These are phyloP conservation scores for Tauraco hartlaubi DNA, from an alignment of 2,797 vertebrate genomes.

Conservation along the genomic window DNA sequence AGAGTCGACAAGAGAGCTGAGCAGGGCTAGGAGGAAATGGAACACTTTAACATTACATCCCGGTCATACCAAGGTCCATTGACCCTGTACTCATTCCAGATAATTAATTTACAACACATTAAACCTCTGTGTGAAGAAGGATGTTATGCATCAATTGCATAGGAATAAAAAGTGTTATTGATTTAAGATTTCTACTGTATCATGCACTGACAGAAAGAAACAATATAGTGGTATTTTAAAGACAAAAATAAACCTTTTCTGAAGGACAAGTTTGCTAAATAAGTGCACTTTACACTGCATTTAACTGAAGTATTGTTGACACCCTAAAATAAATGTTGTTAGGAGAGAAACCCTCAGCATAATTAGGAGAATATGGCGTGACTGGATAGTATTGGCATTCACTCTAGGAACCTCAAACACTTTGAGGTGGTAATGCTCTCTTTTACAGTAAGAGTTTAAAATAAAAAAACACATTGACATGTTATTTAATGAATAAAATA, in stretches of 20 bases:
- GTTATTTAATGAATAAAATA: slow-evolving; percentile 84
- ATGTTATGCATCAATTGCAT: slow-evolving; percentile 78
- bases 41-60: slow-evolving; percentile 75
- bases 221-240: slow-evolving; percentile 16
- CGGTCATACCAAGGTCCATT: slow-evolving; percentile 87
- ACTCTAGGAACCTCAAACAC: slow-evolving; percentile 66
- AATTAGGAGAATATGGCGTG: slow-evolving; percentile 48
- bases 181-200: slow-evolving; percentile 80
- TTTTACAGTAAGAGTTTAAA: slow-evolving; percentile 83
- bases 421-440: slow-evolving; percentile 77
- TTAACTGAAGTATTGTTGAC: slow-evolving; percentile 46
- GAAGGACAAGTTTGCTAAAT: slow-evolving; percentile 72
- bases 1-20: slow-evolving; percentile 44
- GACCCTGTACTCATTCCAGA: slow-evolving; percentile 86
- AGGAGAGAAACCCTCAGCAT: slow-evolving; percentile 12
- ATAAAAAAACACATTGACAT: slow-evolving; percentile 73
- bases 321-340: slow-evolving; percentile 13
- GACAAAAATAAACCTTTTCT: background rate
- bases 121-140: slow-evolving; percentile 86
- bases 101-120: slow-evolving; percentile 93
- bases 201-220: slow-evolving; percentile 60
- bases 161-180: slow-evolving; percentile 86
- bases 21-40: slow-evolving; percentile 73
- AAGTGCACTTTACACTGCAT: slow-evolving; percentile 46
- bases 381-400: slow-evolving; percentile 71